Percentiles rank a stretch among this genome's conserved stretches.
These are phyloP conservation scores for Bombylius major DNA, from an alignment of 2,888 invertebrate genomes.

Conservation along the genomic window DNA sequence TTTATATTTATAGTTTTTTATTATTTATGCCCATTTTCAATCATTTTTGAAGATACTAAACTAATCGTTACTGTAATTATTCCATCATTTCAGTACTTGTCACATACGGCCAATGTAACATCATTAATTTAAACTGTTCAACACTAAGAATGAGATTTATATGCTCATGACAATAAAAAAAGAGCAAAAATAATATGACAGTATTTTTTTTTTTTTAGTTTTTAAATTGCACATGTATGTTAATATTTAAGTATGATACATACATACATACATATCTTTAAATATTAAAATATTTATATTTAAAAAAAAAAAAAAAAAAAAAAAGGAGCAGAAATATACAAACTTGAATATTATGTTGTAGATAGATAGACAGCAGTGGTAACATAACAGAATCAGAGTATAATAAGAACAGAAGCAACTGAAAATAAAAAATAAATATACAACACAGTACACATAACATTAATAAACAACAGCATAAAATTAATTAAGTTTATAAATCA, in stretches of 20 bases:
- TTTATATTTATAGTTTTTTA: not conserved
- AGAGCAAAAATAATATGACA: not conserved
- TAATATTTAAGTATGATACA: too few relatives aligned
- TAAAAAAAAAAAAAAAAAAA: not conserved
- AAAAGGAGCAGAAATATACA: not conserved
- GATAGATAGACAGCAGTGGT: not conserved
- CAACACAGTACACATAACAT: not conserved
- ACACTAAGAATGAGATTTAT: not conserved
- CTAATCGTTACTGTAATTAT: conserved; percentile 2
- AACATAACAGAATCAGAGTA: not conserved
- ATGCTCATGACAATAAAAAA: not conserved
- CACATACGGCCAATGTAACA: conserved; percentile 2
- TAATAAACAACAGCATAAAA: conserved; percentile 18
- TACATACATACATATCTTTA: not conserved
- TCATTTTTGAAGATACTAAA: not conserved
- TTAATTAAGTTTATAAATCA: conserved; percentile 18
- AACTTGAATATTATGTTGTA: too few relatives aligned
- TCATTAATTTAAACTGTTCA: not conserved
- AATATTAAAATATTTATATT: not conserved
- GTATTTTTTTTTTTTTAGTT: too few relatives aligned
- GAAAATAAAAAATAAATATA: too few relatives aligned
- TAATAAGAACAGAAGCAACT: too few relatives aligned
- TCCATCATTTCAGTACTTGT: not conserved
- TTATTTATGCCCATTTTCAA: not conserved
- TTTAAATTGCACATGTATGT: not conserved